Base-by-base conservation (phyloP, 2,797 vertebrate genomes). In the Coreius guichenoti region DNA sequence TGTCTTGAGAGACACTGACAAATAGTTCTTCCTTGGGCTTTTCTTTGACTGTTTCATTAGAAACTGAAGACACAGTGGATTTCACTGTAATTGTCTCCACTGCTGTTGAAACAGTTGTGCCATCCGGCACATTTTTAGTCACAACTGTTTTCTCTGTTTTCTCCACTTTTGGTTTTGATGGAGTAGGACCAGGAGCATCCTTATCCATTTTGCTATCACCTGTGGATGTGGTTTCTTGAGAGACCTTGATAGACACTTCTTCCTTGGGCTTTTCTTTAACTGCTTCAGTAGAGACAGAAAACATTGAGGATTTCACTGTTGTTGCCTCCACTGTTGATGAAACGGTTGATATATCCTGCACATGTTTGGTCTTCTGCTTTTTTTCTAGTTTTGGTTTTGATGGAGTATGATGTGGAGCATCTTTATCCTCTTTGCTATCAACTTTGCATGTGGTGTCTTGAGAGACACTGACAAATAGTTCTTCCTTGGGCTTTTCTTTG, bases 71-170 rank as follows among this genome's bases (percentile, higher is more conserved):
- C 75, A 65, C 63, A 84, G 82, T 31, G 75, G 87, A 85, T 87
- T 91, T 91, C 91, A 91, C 91, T 90, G 86, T 77, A 76, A 85
- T 74, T 88, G 72, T 90, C 91, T 87, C 91, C 89, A 88, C 80
- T 85, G 88, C 26, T 29, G 49, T 9, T 12, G 47, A 36, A 70
- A 19, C 16, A 31, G 13, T 14, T 8, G 65, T 11, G 2, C n/a
- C 16, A 61, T 61, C 73, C 13, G 78, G 65, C 16, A 51, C 49
- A 80, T 56, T 43, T 63, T 81, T 78, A 7, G 49, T 26, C 49
- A 33, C 77, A 69, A 26, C 2, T 11, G 13, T 43, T 84, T 88
- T 81, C 45, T 49, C n/a, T 3, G 36, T 47, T 82, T 87, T 80
- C 74, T 83, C 83, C 69, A 76, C 51, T 39, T 86, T 88, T 26